These are phyloP conservation scores for Ricordea florida DNA, from an alignment of 92 coral and sea anemone species.

Conservation along the genomic window DNA sequence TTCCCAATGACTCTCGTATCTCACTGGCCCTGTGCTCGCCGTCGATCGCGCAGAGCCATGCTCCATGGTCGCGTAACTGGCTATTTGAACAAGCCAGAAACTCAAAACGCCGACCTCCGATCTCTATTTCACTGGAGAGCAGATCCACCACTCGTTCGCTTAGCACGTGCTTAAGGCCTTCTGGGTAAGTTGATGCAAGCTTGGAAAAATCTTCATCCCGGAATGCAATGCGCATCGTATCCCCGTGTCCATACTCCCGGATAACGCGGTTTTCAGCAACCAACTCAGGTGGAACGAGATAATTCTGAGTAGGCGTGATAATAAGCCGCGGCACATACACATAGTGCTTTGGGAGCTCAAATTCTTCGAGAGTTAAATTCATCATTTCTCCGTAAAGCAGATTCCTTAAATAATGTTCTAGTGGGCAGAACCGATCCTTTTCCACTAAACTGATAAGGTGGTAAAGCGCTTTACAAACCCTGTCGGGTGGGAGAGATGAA, in stretches of 20 bases:
- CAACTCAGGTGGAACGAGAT: conserved; percentile 82
- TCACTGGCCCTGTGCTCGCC: conserved; percentile 57
- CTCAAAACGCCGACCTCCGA: conserved; percentile 70
- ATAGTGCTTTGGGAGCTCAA: conserved; percentile 83
- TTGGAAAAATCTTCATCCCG: conserved; percentile 95
- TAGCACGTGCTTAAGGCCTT: conserved; percentile 65
- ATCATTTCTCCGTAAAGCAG: conserved; percentile 58
- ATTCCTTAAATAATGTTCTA: conserved; percentile 55
- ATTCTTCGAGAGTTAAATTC: conserved; percentile 52
- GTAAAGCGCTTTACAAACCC: conserved; percentile 66
- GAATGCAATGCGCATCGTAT: conserved; percentile 85
- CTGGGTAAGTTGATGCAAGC: conserved; percentile 60
- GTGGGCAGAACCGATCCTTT: conserved; percentile 59
- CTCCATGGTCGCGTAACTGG: conserved; percentile 92
- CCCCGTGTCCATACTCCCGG: conserved; percentile 74
- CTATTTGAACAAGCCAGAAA: conserved; percentile 96
- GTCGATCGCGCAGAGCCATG: conserved; percentile 84
- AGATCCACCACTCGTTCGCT: conserved; percentile 63
- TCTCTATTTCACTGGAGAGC: conserved; percentile 39
- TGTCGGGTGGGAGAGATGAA: not conserved
- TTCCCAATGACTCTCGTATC: conserved; percentile 83
- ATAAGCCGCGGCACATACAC: conserved; percentile 87
- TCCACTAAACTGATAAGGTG: conserved; percentile 58
- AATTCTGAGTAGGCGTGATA: conserved; percentile 89
- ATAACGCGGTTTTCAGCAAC: conserved; percentile 94